A percentile compares a stretch with the other conserved stretches of the same genome.
These are phyloP conservation scores for Microctenopoma steveboyesi DNA, from an alignment of 2,797 vertebrate species.

Conservation along the genomic window DNA sequence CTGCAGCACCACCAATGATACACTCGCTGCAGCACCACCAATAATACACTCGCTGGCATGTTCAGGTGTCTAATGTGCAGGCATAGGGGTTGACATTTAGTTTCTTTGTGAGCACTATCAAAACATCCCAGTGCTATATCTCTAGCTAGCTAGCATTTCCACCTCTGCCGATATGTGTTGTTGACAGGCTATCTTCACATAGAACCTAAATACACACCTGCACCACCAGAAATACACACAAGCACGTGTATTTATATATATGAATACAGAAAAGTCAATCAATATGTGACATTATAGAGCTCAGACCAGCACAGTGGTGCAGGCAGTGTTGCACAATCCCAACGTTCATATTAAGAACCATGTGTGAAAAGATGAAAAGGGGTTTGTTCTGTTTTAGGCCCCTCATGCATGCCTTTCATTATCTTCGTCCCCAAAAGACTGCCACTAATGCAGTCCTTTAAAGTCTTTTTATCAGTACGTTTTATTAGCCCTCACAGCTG, in stretches of 20 bases:
- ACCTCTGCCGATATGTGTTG: conserved; percentile 3
- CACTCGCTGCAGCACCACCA: conserved; percentile 10
- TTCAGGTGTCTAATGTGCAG: conserved; percentile 10
- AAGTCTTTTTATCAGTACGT: conserved; percentile 70
- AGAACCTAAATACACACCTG: conserved; percentile 38
- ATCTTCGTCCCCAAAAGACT: conserved; percentile 62
- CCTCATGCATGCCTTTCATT: conserved; percentile 59
- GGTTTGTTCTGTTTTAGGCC: conserved; percentile 52
- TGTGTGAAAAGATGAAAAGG: conserved; percentile 47
- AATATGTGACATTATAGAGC: conserved; percentile 28
- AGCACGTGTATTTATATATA: conserved; percentile 23
- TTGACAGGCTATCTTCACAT: conserved; percentile 19
- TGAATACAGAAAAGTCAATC: conserved; percentile 32
- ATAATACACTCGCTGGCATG: conserved; percentile 21
- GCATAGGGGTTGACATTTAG: conserved; percentile 36
- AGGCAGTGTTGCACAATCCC: conserved; percentile 24
- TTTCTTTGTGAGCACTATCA: conserved; percentile 20
- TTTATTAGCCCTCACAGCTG: conserved; percentile 64
- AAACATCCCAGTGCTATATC: conserved; percentile 23
- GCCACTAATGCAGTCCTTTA: conserved; percentile 68
- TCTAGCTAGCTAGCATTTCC: conserved; percentile 9
- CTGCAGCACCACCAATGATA: conserved; percentile 36
- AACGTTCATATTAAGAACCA: conserved; percentile 40
- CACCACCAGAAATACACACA: conserved; percentile 9
- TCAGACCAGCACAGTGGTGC: conserved; percentile 29